These are phyloP conservation scores for Muntiacus reevesi DNA, from an alignment of 2,113 vertebrate genomes.

Conservation along the genomic window DNA sequence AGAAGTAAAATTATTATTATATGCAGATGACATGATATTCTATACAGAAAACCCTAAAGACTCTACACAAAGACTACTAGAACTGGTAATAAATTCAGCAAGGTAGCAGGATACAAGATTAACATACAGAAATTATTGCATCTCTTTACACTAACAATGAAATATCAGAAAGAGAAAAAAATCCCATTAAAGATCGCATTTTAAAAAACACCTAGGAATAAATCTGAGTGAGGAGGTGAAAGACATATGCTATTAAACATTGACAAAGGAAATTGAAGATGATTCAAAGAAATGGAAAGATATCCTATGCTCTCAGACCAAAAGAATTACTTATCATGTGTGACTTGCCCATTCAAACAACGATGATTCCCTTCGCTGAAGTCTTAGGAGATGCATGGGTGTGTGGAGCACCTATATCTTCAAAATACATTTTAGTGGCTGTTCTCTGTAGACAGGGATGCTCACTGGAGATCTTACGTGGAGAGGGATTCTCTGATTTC, in stretches of 20 bases:
- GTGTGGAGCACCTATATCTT: not conserved
- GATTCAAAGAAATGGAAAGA: not conserved
- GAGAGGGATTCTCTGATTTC: not conserved
- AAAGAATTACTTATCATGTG: not conserved
- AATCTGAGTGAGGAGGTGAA: not conserved
- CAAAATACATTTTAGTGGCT: not conserved
- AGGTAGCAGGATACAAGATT: not conserved
- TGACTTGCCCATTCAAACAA: not conserved
- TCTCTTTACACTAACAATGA: not conserved
- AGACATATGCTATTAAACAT: not conserved
- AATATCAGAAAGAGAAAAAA: not conserved
- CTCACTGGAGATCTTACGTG: not conserved
- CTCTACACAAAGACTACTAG: not conserved
- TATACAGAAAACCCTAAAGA: not conserved
- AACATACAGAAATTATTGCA: not conserved
- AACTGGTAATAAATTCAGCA: not conserved
- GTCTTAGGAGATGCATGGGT: not conserved
- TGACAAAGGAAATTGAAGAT: not conserved
- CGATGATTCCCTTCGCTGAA: not conserved
- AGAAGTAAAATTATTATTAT: not conserved
- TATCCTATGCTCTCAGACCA: not conserved
- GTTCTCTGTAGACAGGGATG: not conserved
- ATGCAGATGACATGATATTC: not conserved
- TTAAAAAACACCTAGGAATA: not conserved
- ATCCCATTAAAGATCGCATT: rapidly evolving